Evolutionary conservation across 23 tunicate species (phyloP).

Genomic region (Styela clava): DNA sequence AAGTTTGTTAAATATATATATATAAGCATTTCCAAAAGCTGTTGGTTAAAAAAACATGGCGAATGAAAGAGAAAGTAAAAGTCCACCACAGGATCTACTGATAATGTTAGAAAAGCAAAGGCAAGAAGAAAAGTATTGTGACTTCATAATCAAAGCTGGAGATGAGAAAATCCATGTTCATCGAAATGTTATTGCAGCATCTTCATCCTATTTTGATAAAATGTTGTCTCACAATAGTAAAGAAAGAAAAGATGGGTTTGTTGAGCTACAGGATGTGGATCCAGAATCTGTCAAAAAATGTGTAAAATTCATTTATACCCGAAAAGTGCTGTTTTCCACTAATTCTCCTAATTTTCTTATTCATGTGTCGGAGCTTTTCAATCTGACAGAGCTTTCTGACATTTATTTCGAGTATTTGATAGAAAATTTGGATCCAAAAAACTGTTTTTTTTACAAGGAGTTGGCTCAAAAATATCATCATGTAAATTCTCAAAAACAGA

Average conservation of each 20-base stretch:
- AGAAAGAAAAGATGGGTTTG: background rate
- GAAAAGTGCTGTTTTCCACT: background rate
- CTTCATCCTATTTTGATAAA: background rate
- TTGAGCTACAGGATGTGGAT: background rate
- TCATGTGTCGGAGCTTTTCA: background rate
- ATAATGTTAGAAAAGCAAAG: background rate
- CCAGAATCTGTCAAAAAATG: background rate
- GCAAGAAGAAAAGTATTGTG: background rate
- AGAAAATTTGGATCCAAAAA: background rate
- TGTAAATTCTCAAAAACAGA: background rate
- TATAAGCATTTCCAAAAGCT: too few relatives aligned
- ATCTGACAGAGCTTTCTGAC: background rate
- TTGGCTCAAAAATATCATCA: background rate
- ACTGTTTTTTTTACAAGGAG: background rate
- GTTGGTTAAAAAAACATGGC: background rate
- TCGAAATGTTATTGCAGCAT: background rate
- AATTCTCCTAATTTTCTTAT: background rate
- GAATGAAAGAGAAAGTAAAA: background rate
- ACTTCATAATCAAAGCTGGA: background rate
- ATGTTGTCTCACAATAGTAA: background rate
- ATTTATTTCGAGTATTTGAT: background rate
- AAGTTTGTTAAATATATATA: too few relatives aligned
- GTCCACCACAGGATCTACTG: background rate
- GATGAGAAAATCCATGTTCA: background rate
- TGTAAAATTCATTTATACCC: background rate